These are phyloP conservation scores for Benthosema pterotum DNA, from an alignment of 2,797 vertebrate genomes.

Conservation along the genomic window DNA sequence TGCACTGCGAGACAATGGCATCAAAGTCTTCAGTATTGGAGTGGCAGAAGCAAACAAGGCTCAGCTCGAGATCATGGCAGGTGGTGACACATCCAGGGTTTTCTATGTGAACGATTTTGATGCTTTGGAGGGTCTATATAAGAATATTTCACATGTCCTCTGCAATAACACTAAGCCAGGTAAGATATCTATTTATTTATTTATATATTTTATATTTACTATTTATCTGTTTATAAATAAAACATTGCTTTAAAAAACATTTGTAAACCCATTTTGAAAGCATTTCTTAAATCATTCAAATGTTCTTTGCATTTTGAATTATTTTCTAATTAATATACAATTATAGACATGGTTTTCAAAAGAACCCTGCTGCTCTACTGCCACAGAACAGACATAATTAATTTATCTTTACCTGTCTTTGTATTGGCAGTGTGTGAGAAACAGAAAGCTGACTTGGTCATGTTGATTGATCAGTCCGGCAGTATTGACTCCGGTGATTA, in stretches of 20 bases:
- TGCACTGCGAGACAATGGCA: conserved; percentile 50
- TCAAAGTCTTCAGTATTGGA: conserved; percentile 80
- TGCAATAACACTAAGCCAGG: conserved; percentile 80
- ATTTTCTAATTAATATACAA: too few relatives aligned
- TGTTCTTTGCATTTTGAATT: too few relatives aligned
- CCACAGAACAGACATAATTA: too few relatives aligned
- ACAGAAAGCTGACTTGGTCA: conserved; percentile 80
- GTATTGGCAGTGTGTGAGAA: conserved; percentile 75
- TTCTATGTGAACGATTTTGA: conserved; percentile 76
- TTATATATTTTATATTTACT: background rate
- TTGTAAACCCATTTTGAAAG: too few relatives aligned
- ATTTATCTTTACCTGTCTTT: conserved; percentile 2
- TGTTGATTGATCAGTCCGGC: conserved; percentile 83
- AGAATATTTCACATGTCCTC: conserved; percentile 70
- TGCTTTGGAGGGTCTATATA: conserved; percentile 69
- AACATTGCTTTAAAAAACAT: background rate
- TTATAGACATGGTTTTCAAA: too few relatives aligned
- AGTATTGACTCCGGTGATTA: conserved; percentile 73
- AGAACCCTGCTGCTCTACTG: too few relatives aligned
- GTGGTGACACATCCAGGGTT: conserved; percentile 54
- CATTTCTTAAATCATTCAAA: too few relatives aligned
- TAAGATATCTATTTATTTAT: conserved; percentile 48
- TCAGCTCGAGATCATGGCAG: conserved; percentile 76
- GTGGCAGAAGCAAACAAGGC: conserved; percentile 60
- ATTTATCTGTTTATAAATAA: background rate